A percentile compares a stretch with the other conserved stretches of the same genome.
These are phyloP conservation scores for Procavia capensis DNA, from an alignment of 2,113 vertebrate species.

Conservation along the genomic window DNA sequence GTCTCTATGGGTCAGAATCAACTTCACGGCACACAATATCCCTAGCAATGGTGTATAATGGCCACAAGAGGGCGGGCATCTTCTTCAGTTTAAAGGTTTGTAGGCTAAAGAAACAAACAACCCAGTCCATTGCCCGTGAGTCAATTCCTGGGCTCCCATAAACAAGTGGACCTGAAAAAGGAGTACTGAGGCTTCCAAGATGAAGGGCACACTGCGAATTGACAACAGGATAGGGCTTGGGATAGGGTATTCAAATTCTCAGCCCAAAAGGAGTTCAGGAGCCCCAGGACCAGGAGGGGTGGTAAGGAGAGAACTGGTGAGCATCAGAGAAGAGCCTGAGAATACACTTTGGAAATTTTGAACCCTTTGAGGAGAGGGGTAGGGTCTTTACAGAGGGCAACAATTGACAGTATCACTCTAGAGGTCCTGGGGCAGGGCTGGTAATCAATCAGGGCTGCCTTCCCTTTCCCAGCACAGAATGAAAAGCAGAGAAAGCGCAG, in stretches of 20 bases:
- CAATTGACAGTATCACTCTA: neutral
- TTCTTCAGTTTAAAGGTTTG: constrained; percentile 38
- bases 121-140: no score
- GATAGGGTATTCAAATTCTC: neutral
- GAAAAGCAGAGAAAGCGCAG: constrained; percentile 25
- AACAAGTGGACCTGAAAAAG: neutral
- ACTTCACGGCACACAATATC: neutral
- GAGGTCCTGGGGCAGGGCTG: neutral
- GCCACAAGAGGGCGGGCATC: constrained; percentile 67
- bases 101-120: neutral
- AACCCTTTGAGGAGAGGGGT: neutral
- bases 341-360: neutral
- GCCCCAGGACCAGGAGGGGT: neutral
- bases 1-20: neutral
- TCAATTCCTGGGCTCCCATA: no score
- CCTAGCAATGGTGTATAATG: neutral
- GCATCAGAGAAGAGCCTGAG: neutral
- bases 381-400: neutral
- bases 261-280: neutral
- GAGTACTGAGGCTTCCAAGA: neutral
- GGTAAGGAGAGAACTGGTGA: neutral
- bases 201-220: constrained; percentile 1
- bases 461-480: neutral
- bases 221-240: neutral
- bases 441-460: constrained; percentile 6